phyloP scores from a whole-genome alignment of 2,113 vertebrate genomes.

The Amia ocellicauda region DNA sequence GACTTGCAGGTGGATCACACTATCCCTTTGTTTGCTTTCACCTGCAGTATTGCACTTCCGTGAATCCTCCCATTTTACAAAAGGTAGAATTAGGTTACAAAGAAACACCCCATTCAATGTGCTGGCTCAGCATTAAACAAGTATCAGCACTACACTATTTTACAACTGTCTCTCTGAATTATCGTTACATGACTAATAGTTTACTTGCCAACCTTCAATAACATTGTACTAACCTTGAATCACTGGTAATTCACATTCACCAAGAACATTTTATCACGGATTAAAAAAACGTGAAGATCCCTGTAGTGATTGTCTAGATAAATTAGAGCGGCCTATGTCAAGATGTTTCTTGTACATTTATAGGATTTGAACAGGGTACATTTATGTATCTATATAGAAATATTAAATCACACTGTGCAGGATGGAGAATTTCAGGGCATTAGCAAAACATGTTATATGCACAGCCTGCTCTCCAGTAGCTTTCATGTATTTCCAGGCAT shows the following conservation, averaged over 20 bases:
- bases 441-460: conserved; percentile 17
- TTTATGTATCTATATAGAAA: conserved; percentile 16
- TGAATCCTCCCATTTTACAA: conserved; percentile 18
- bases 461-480: conserved; percentile 23
- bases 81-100: conserved; percentile 25
- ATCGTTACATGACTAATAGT: conserved; percentile 1
- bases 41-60: conserved; percentile 14
- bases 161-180: conserved; percentile 26
- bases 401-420: background rate
- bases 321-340: background rate
- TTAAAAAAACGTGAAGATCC: background rate
- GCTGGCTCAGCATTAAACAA: conserved; percentile 12
- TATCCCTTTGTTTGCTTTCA: conserved; percentile 16
- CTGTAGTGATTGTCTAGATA: background rate
- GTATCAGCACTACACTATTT: background rate
- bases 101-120: conserved; percentile 21
- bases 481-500: conserved; percentile 41
- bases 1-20: conserved; percentile 22
- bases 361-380: background rate
- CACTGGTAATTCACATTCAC: conserved; percentile 23
- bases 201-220: conserved; percentile 16
- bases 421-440: conserved; percentile 17
- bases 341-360: background rate
- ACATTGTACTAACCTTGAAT: conserved; percentile 32
- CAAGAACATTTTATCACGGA: conserved; percentile 5